Evolutionary conservation across 2,888 invertebrate genomes (phyloP), one percentile per base, ranked within the genome.

Genomic region (Patella depressa): DNA sequence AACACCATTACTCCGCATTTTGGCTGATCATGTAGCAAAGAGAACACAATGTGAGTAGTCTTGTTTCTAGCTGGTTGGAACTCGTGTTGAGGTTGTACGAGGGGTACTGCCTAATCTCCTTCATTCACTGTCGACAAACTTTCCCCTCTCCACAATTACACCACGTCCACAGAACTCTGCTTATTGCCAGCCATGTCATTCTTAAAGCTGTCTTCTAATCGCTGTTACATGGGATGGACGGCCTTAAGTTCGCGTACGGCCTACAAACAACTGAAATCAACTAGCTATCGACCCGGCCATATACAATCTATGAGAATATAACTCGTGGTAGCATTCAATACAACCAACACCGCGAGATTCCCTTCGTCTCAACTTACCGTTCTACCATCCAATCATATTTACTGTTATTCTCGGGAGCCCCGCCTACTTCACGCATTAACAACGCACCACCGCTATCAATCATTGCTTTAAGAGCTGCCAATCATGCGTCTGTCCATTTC

Each of bases 401-500:
- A 77, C 71, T 81, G 82, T 78, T 82, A 78, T 82, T 78, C 71
- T 76, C 77, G 80, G 72, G 79, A 78, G 85, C 86, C 86, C 85
- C 85, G 85, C 87, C 87, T 81, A 78, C 77, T 81, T 81, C 76
- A 80, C 80, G 80, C 81, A 78, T 78, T 79, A 78, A 78, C 78
- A 79, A 81, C 81, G 70, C 81, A 78, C 77, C 79, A 75, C 71
- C 72, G 55, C 80, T 83, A 87, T 87, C 86, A 87, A 87, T 88
- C 86, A 86, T 79, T 79, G 83, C 83, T 80, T 78, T 79, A 72
- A 77, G 79, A 80, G 77, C 83, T 87, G 88, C 85, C 88, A 88
- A 88, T 88, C 88, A 88, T 74, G 29, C 77, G 72, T 80, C 81
- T 87, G 85, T 86, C 86, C 86, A 85, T 84, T 84, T 85, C 82